Conservation (phyloP, 1,140 invertebrate genomes). For the Mactra quadrangularis region DNA sequence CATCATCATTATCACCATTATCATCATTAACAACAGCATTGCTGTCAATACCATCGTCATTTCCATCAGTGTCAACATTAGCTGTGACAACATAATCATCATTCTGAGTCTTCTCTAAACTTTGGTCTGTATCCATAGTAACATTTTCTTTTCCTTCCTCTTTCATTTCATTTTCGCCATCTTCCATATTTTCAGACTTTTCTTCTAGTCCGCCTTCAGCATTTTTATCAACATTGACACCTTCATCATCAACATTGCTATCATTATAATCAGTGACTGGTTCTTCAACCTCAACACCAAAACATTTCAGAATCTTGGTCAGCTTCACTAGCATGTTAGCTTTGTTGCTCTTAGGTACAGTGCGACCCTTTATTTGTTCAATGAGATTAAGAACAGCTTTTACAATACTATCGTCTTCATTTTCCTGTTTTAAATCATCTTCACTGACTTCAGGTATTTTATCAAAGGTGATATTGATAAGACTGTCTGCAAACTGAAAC, state of each 20-base stretch:
- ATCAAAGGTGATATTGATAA: conserved; percentile 5
- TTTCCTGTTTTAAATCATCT: background rate
- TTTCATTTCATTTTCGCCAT: no score
- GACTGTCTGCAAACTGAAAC: conserved; percentile 32
- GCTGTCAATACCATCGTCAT: no score
- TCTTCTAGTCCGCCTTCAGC: no score
- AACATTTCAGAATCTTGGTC: background rate
- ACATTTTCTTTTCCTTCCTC: no score
- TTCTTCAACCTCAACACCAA: background rate
- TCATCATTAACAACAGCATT: no score
- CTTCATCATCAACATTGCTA: background rate
- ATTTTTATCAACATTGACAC: background rate
- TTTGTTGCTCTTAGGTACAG: conserved; percentile 10
- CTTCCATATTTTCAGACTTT: no score
- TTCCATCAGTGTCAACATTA: no score
- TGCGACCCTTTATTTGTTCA: background rate
- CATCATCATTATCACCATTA: no score
- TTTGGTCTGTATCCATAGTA: no score
- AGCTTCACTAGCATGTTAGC: conserved; percentile 8
- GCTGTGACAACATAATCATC: no score
- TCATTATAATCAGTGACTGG: background rate
- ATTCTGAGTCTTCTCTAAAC: no score
- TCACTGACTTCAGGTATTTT: background rate
- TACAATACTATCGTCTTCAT: background rate
- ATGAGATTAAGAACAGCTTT: background rate